phyloP scores from a whole-genome alignment of 2,888 invertebrate species.

The Aspidiotus rigidus region DNA sequence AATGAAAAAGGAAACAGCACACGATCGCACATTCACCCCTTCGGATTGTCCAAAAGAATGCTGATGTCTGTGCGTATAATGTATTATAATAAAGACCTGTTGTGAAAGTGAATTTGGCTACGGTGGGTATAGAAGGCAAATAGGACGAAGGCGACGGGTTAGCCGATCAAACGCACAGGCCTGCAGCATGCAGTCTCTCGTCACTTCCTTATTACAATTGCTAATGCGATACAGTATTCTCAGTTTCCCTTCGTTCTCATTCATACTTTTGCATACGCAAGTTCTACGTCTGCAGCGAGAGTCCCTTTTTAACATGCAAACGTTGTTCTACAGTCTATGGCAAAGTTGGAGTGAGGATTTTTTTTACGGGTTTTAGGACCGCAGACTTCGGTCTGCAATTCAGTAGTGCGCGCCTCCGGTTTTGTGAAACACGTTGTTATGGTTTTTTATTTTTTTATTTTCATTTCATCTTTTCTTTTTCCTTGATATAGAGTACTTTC shows the following conservation, averaged over 20 bases:
- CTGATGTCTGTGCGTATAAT: slow-evolving; percentile 15
- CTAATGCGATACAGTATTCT: slow-evolving; percentile 38
- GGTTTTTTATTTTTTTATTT: not conserved
- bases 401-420: slow-evolving; percentile 33
- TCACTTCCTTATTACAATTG: slow-evolving; percentile 40
- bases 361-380: slow-evolving; percentile 27
- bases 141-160: not conserved
- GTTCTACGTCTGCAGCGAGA: slow-evolving; percentile 15
- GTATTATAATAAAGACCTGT: not conserved
- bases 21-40: not conserved
- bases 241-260: slow-evolving; percentile 38
- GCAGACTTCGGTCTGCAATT: slow-evolving; percentile 26
- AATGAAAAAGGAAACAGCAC: slow-evolving; percentile 2
- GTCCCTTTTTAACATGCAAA: slow-evolving; percentile 42
- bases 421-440: slow-evolving; percentile 27
- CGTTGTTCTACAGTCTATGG: slow-evolving; percentile 30
- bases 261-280: slow-evolving; percentile 41
- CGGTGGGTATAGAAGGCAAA: not conserved
- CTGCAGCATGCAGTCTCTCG: slow-evolving; percentile 21
- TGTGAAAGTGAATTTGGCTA: slow-evolving; percentile 20
- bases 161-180: not conserved
- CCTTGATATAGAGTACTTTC: not conserved
- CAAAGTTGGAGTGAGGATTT: slow-evolving; percentile 16
- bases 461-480: not conserved
- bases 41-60: not conserved